Evolutionary conservation across 2,797 vertebrate genomes (phyloP).

Genomic region (Smutsia temminckii): DNA sequence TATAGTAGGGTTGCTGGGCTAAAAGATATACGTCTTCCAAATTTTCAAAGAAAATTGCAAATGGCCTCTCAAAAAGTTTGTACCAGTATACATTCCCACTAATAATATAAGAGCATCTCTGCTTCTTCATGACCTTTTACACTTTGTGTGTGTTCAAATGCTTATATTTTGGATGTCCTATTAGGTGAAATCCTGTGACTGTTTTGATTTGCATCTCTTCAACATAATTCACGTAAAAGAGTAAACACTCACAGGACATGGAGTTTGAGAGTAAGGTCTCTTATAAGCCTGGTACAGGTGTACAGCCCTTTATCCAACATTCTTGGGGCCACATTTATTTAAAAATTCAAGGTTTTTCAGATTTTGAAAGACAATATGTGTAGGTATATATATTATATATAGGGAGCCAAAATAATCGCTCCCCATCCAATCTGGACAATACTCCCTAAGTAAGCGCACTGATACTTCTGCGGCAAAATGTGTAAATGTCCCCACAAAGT

Average conservation of each 20-base stretch:
- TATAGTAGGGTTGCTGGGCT: background rate
- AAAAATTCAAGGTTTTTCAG: background rate
- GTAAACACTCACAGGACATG: background rate
- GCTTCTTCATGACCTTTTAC: background rate
- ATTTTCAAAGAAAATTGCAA: background rate
- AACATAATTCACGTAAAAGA: background rate
- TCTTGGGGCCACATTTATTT: background rate
- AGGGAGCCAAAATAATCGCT: background rate
- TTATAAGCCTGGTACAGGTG: background rate
- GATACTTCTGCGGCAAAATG: background rate
- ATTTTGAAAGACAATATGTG: background rate
- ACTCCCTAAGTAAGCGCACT: background rate
- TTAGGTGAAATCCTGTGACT: background rate
- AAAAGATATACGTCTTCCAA: background rate
- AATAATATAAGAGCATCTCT: background rate
- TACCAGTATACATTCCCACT: background rate
- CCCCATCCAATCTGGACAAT: background rate
- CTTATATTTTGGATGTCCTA: background rate
- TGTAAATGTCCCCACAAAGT: background rate
- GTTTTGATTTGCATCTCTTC: slow-evolving; percentile 2
- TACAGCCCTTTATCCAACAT: background rate
- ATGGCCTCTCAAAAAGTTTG: background rate
- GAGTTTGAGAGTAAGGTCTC: background rate
- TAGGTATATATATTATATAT: background rate
- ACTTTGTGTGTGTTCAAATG: background rate